Evolutionary conservation across 2,888 invertebrate genomes (phyloP).

Genomic region (Callyntrura guangdongensis): DNA sequence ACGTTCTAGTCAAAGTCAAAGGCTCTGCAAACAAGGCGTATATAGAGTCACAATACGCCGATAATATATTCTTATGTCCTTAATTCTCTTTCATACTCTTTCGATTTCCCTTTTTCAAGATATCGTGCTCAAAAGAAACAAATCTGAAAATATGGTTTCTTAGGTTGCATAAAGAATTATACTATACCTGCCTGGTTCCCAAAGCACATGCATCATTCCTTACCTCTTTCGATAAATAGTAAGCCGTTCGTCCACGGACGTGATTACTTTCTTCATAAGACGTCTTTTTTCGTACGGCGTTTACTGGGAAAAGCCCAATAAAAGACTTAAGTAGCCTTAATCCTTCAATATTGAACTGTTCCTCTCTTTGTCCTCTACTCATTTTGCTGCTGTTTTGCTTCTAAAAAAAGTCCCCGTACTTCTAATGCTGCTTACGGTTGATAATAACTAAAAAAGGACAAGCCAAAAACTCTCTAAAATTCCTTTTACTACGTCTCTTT

Average conservation of each 20-base stretch:
- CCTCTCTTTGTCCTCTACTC: background rate
- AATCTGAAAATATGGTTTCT: no score
- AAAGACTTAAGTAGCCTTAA: background rate
- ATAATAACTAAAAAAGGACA: slow-evolving; percentile 4
- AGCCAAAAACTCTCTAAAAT: background rate
- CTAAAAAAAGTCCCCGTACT: no score
- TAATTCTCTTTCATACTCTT: background rate
- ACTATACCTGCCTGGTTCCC: background rate
- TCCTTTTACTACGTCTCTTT: background rate
- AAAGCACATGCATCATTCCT: background rate
- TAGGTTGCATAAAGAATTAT: background rate
- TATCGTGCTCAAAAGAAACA: background rate
- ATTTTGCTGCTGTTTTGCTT: background rate
- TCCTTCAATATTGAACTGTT: no score
- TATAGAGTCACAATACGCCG: slow-evolving; percentile 49
- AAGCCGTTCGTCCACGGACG: background rate
- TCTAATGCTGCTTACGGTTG: no score
- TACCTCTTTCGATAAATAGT: background rate
- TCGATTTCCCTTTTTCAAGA: background rate
- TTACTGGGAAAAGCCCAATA: background rate
- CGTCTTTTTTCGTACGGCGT: background rate
- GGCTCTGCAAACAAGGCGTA: background rate
- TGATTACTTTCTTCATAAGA: background rate
- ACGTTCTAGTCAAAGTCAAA: background rate
- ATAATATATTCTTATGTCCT: slow-evolving; percentile 32